A percentile compares a stretch with the other conserved stretches of the same genome.
Evolutionary conservation across 2,113 vertebrate genomes (phyloP).

Genomic region (Elachura formosa): DNA sequence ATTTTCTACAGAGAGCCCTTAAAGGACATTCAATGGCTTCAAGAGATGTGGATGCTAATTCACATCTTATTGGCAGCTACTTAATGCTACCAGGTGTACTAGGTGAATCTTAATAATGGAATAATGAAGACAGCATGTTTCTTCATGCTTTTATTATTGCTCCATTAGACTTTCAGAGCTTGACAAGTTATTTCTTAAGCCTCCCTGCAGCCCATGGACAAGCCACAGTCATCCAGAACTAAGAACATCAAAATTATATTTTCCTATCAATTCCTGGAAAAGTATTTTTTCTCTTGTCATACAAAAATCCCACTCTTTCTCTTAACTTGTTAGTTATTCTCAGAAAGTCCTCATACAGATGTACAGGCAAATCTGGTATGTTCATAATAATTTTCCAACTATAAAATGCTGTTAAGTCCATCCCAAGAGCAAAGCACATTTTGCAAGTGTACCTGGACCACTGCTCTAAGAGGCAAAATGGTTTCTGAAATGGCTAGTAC

Average conservation of each 20-base stretch:
- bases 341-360: background rate
- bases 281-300: background rate
- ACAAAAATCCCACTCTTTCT: background rate
- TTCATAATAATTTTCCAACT: background rate
- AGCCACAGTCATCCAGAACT: background rate
- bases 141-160: background rate
- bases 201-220: background rate
- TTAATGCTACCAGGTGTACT: background rate
- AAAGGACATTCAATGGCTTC: background rate
- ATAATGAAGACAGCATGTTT: conserved; percentile 7
- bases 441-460: background rate
- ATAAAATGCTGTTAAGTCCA: background rate
- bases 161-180: background rate
- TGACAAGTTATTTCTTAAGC: background rate
- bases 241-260: background rate
- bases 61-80: background rate
- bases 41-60: background rate
- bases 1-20: background rate
- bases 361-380: background rate
- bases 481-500: background rate
- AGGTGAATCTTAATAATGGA: conserved; percentile 26
- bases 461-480: background rate
- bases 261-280: background rate
- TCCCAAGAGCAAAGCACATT: background rate
- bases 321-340: background rate